Evolutionary conservation across 1,140 invertebrate genomes (phyloP).

Genomic region (Drusus annulatus): DNA sequence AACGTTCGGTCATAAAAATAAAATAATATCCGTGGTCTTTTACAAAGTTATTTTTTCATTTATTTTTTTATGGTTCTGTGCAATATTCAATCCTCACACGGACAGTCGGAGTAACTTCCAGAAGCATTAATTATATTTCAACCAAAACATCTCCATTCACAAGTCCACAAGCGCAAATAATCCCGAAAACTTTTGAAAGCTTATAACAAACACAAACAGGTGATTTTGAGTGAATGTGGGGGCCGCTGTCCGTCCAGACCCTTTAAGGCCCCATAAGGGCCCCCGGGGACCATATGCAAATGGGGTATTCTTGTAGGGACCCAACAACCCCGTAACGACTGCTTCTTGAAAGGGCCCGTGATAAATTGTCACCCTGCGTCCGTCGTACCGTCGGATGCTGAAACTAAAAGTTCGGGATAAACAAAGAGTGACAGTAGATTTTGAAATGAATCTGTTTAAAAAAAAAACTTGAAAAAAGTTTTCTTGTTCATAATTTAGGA

Average conservation of each 20-base stretch:
- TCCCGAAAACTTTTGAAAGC: constrained; percentile 59
- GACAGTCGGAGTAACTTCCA: too few relatives aligned
- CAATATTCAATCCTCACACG: too few relatives aligned
- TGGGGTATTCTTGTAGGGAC: constrained; percentile 54
- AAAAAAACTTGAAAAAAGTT: too few relatives aligned
- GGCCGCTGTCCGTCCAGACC: constrained; percentile 48
- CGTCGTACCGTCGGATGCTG: constrained; percentile 13
- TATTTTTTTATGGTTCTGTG: too few relatives aligned
- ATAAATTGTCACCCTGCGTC: constrained; percentile 56
- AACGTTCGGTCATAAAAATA: too few relatives aligned
- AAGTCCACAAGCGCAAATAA: constrained; percentile 37
- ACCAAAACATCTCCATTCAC: too few relatives aligned
- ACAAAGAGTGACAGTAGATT: not conserved
- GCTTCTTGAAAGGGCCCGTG: constrained; percentile 53
- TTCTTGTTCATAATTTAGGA: too few relatives aligned
- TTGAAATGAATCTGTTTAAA: too few relatives aligned
- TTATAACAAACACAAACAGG: constrained; percentile 60
- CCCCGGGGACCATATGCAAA: constrained; percentile 51
- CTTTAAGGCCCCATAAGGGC: constrained; percentile 12
- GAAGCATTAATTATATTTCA: too few relatives aligned
- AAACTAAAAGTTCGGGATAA: constrained; percentile 20
- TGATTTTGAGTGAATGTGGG: constrained; percentile 55
- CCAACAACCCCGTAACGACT: constrained; percentile 42
- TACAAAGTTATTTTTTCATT: too few relatives aligned
- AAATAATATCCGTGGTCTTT: too few relatives aligned